phyloP scores from a whole-genome alignment of 2,113 vertebrate genomes.

The Phyllostomus hastatus region DNA sequence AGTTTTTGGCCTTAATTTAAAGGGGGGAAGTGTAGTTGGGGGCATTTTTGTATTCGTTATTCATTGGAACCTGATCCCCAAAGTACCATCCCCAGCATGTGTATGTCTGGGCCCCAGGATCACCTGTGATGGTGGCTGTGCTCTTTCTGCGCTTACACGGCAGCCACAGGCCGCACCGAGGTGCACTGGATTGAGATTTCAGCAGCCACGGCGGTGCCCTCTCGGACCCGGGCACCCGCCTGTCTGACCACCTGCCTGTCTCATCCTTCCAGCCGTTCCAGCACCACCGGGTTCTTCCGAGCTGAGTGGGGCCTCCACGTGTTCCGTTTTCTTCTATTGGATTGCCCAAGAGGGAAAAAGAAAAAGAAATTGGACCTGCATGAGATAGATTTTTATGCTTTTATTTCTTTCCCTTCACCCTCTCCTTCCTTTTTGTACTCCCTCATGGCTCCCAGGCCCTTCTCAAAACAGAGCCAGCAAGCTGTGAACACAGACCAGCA shows the following conservation, averaged over 20 bases:
- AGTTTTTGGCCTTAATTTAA: neutral
- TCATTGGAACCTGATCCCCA: neutral
- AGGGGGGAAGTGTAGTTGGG: neutral
- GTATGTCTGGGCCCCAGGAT: neutral
- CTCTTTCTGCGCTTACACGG: fast-evolving
- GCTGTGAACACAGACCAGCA: conserved; percentile 62
- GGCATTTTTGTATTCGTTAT: neutral
- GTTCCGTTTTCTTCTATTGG: conserved; percentile 62
- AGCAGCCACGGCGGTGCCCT: neutral
- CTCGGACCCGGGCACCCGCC: neutral
- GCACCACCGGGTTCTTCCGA: neutral
- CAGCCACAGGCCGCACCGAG: neutral
- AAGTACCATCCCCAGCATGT: fast-evolving
- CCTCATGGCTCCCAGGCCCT: neutral
- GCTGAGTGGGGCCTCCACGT: conserved; percentile 55
- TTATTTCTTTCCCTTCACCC: neutral
- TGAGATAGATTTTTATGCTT: conserved; percentile 54
- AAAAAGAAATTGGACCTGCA: conserved; percentile 67
- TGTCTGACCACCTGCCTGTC: neutral
- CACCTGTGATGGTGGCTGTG: fast-evolving
- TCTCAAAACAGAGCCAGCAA: conserved; percentile 64
- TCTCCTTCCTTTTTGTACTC: neutral
- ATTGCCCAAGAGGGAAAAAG: conserved; percentile 52
- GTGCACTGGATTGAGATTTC: neutral
- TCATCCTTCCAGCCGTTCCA: conserved; percentile 55